Base-by-base conservation (phyloP, 1,140 invertebrate species). In the Drosophila mojavensis region DNA sequence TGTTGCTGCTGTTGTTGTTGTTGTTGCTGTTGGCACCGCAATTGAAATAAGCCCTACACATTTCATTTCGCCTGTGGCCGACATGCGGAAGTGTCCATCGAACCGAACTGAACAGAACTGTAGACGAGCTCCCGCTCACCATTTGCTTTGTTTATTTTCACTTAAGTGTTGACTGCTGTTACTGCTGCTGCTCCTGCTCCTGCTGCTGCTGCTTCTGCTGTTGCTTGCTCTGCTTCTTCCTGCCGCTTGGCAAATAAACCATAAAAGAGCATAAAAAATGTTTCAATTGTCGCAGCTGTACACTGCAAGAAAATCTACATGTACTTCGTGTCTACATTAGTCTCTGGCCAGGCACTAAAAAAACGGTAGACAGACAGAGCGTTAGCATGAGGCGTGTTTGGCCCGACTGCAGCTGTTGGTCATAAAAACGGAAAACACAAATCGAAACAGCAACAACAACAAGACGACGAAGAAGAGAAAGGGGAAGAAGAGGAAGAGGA, bases 181-280 rank as follows among this genome's bases (percentile, higher is more conserved):
- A 36, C 33, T 36, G 33, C 33, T 13, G 1, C 36, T 39, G 36
- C 36, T 39, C 2, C 7, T 3, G 20, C 9, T 3, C 5, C 33
- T 36, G 9, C 9, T 9, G 33, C 33, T 36, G 9, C 33, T 36
- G 30, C 30, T 33, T 1, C 17, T 17, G 17, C 17, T 17, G 30
- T 5, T 33, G 30, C 56, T 43, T 15, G 58, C 41, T 47, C 11
- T 33, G 10, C 60, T 48, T 63, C 45, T 58, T 36, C 33, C 58
- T 68, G 48, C 58, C 63, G 67, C 45, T 30, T 67, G 47, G 63
- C 61, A 85, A 88, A 88, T 82, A 86, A 88, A 76, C 82, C 79
- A 86, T 88, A 79, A 88, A 86, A 86, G 76, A 75, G 83, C 83
- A 83, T 88, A 88, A 79, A 77, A 83, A 82, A 88, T 88, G 83